phyloP scores from a whole-genome alignment of 2,888 invertebrate species.

The Catocala nupta region DNA sequence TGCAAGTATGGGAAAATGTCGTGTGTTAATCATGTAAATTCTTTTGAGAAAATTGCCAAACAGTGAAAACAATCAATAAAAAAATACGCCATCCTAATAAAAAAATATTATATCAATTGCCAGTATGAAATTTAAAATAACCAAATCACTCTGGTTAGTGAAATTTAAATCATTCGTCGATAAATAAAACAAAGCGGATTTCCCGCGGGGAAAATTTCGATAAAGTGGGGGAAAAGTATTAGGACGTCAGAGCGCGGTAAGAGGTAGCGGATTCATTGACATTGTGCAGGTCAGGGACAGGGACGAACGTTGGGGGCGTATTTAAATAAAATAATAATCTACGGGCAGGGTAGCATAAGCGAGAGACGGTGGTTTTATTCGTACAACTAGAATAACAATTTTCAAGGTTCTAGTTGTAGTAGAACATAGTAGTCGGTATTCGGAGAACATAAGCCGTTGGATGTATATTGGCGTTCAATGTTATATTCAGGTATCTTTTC shows the following conservation, averaged over 20 bases:
- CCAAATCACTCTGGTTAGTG: too few relatives aligned
- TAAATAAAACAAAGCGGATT: neutral
- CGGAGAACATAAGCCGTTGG: conserved; percentile 53
- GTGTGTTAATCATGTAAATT: too few relatives aligned
- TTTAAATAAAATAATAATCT: conserved; percentile 81
- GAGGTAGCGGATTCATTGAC: conserved; percentile 32
- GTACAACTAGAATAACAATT: conserved; percentile 54
- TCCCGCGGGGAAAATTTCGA: conserved; percentile 74
- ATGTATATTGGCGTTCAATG: conserved; percentile 12
- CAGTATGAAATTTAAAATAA: too few relatives aligned
- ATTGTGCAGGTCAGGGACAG: conserved; percentile 33
- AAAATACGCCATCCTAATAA: too few relatives aligned
- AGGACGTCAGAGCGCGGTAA: conserved; percentile 58
- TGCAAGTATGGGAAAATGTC: too few relatives aligned
- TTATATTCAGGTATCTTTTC: neutral
- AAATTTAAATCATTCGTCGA: too few relatives aligned
- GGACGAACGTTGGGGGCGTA: conserved; percentile 44
- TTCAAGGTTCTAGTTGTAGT: conserved; percentile 63
- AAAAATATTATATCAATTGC: too few relatives aligned
- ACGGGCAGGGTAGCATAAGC: conserved; percentile 62
- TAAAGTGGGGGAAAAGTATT: conserved; percentile 79
- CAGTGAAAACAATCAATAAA: too few relatives aligned
- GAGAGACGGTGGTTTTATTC: conserved; percentile 46
- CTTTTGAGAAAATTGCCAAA: too few relatives aligned
- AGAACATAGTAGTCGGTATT: conserved; percentile 66